phyloP scores from a whole-genome alignment of 2,888 invertebrate genomes.

The Pseudococcus jackbeardsleyi region DNA sequence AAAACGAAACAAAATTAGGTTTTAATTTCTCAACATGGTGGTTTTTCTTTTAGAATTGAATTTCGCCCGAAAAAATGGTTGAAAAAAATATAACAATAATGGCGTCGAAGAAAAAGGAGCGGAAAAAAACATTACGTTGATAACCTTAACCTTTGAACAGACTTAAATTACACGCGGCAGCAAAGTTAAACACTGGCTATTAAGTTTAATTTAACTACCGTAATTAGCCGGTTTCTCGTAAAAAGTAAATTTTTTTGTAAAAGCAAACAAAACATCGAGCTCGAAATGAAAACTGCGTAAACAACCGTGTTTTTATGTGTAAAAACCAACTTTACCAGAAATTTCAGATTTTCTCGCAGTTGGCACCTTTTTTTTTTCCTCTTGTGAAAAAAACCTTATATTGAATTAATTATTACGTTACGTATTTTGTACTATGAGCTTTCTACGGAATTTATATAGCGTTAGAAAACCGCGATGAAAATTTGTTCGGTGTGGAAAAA shows the following conservation, averaged over 20 bases:
- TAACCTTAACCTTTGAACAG: conserved; percentile 27
- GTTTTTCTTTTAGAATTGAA: conserved; percentile 5
- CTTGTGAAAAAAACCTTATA: not conserved
- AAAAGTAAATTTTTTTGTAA: conserved; percentile 9
- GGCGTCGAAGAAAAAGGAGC: not conserved
- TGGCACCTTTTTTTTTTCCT: not conserved
- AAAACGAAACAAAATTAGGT: conserved; percentile 18
- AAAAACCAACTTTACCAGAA: conserved; percentile 14
- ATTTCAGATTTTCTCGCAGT: conserved; percentile 13
- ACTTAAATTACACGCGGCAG: conserved; percentile 13
- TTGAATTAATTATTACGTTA: conserved; percentile 12
- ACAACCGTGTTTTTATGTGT: conserved; percentile 2
- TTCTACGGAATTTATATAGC: not conserved
- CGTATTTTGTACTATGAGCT: not conserved
- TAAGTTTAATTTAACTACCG: conserved; percentile 33
- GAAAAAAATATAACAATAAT: not conserved
- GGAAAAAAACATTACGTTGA: not conserved
- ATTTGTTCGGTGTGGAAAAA: not conserved
- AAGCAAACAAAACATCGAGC: not conserved
- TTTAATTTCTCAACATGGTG: conserved; percentile 6
- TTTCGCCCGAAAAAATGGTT: not conserved
- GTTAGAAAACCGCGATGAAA: not conserved
- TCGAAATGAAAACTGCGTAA: conserved; percentile 27
- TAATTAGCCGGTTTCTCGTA: conserved; percentile 31
- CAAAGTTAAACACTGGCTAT: conserved; percentile 26